Evolutionary conservation across 37 sponge, comb jelly and placozoan genomes (phyloP).

Genomic region (Hormiphora californensis): DNA sequence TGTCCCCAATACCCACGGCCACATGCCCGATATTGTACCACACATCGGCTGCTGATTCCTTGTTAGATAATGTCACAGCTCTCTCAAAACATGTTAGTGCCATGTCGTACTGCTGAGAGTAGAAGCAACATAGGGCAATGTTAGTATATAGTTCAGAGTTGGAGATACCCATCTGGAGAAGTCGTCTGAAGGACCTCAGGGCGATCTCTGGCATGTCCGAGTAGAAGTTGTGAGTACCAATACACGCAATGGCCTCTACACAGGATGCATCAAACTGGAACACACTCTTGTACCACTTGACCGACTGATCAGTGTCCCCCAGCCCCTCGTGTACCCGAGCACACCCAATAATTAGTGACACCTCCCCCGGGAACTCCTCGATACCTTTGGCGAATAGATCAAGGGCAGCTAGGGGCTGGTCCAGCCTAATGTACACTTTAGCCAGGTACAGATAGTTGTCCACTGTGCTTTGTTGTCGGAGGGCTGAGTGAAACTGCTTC

Average conservation of each 20-base stretch:
- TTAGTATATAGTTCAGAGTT: conserved; percentile 93
- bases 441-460: conserved; percentile 84
- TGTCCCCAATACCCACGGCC: conserved; percentile 81
- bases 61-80: conserved; percentile 74
- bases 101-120: conserved; percentile 96
- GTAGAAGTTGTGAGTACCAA: conserved; percentile 96
- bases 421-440: conserved; percentile 86
- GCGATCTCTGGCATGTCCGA: conserved; percentile 96
- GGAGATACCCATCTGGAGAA: conserved; percentile 92
- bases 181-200: conserved; percentile 76
- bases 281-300: conserved; percentile 78
- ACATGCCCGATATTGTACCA: conserved; percentile 99
- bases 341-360: conserved; percentile 65
- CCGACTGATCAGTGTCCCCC: conserved; percentile 72
- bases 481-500: conserved; percentile 82
- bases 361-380: conserved; percentile 76
- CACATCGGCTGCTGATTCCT: conserved; percentile 78
- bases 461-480: conserved; percentile 69
- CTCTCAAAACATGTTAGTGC: conserved; percentile 80
- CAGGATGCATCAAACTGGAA: conserved; percentile 74
- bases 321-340: conserved; percentile 95
- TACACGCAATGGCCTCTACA: conserved; percentile 93
- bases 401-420: conserved; percentile 89
- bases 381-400: conserved; percentile 80
- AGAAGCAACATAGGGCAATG: conserved; percentile 94